Evolutionary conservation across 2,888 invertebrate species (phyloP), one percentile per base, ranked within the genome.

Genomic region (Xylota segnis): DNA sequence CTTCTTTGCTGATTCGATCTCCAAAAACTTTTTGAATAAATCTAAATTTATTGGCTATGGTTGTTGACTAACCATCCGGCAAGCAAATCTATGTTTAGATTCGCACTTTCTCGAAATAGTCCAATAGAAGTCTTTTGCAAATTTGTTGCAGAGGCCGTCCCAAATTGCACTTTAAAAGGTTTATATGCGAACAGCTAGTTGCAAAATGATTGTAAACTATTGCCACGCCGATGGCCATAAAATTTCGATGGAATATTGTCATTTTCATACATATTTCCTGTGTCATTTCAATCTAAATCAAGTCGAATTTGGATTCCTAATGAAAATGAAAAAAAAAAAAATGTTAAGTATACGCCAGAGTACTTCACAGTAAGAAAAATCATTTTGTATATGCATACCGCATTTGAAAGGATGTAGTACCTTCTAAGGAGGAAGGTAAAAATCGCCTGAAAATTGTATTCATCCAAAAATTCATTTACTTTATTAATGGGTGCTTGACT

Each of bases 401-500:
- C 10, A 23, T 23, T 7, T 37, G 6, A 56, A 58, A 58, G 16
- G 18, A 45, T n/a, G 14, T 23, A 50, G 34, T 23, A 37, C 37
- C 50, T 66, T 23, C 61, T 29, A 27, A 10, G 5, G 43, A n/a
- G 50, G 18, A 50, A 37, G 23, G 7, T 37, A 2, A 6, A 37
- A 50, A n/a, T 66, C 50, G 34, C n/a, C 65, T 66, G 65, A 52
- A 66, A 66, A 23, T 29, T 23, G 23, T 18, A 40, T 59, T 14
- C 9, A 40, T 10, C n/a, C 23, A 59, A 27, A 14, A 40, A 18
- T 40, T 40, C 10, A 23, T 23, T 27, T 59, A 9, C 0, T 12
- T 18, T 16, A 2, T 4, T 4, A 32, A 10, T 6, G 10, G 14
- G 56, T 56, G 56, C 6, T 34, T 56, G 32, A 56, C 0, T n/a